These are phyloP conservation scores for Sthenelais limicola DNA, from an alignment of 2,888 invertebrate genomes.

Conservation along the genomic window DNA sequence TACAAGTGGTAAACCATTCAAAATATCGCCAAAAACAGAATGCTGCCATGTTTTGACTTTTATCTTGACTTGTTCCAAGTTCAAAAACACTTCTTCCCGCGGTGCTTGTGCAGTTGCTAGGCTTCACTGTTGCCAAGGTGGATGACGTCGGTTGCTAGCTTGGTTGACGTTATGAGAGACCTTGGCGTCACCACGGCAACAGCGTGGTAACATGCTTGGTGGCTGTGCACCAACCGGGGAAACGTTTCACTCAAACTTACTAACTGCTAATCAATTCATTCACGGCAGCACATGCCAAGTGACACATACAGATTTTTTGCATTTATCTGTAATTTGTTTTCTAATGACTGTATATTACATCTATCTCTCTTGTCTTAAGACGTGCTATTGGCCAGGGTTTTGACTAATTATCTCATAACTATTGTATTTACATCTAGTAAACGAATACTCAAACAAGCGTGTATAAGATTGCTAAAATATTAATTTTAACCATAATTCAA, in stretches of 20 bases:
- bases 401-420: too few species aligned
- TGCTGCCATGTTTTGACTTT: constrained; percentile 40
- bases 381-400: too few species aligned
- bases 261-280: constrained; percentile 36
- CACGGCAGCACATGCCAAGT: constrained; percentile 25
- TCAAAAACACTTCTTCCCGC: constrained; percentile 24
- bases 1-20: background rate
- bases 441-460: too few species aligned
- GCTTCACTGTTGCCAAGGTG: constrained; percentile 25
- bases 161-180: constrained; percentile 21
- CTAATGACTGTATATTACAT: too few species aligned
- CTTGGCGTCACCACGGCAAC: constrained; percentile 32
- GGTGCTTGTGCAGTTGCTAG: constrained; percentile 40
- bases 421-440: too few species aligned
- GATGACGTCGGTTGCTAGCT: background rate
- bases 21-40: constrained; percentile 30
- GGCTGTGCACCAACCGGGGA: constrained; percentile 39
- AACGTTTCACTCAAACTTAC: constrained; percentile 33
- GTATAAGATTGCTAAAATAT: too few species aligned
- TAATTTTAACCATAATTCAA: too few species aligned
- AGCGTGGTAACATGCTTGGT: constrained; percentile 36
- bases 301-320: constrained; percentile 35
- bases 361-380: too few species aligned
- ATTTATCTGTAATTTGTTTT: too few species aligned
- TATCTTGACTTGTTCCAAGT: constrained; percentile 36